Conservation (phyloP, 2,888 invertebrate species). For the Ethmia dodecea region DNA sequence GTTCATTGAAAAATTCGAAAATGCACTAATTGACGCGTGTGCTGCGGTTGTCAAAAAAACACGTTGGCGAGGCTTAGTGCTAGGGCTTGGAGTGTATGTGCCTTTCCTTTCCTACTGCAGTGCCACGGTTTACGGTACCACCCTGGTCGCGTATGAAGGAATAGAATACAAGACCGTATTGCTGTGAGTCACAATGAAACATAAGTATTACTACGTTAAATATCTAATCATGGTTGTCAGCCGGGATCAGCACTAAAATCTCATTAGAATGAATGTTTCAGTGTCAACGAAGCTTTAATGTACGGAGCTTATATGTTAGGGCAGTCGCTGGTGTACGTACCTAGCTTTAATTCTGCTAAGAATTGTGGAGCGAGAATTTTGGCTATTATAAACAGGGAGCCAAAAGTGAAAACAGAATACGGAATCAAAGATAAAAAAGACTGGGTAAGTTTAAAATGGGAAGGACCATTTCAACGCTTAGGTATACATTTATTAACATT, state of each 20-base stretch:
- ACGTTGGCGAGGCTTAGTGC: slow-evolving; percentile 82
- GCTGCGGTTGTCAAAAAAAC: slow-evolving; percentile 75
- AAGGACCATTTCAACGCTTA: background rate
- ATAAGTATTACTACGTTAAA: too few relatives aligned
- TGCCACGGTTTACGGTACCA: slow-evolving; percentile 83
- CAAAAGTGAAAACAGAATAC: slow-evolving; percentile 48
- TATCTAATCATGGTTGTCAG: too few relatives aligned
- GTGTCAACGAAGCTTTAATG: slow-evolving; percentile 85
- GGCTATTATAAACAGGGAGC: slow-evolving; percentile 46
- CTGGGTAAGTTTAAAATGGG: slow-evolving; percentile 40
- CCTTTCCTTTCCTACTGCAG: slow-evolving; percentile 84
- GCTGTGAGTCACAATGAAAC: slow-evolving; percentile 75
- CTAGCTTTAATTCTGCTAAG: slow-evolving; percentile 85
- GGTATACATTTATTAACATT: background rate
- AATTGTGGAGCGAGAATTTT: slow-evolving; percentile 55
- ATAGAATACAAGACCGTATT: slow-evolving; percentile 81
- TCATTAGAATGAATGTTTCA: slow-evolving; percentile 36
- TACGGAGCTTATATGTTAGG: slow-evolving; percentile 89
- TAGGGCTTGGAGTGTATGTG: slow-evolving; percentile 82
- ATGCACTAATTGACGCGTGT: slow-evolving; percentile 66
- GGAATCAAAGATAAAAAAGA: slow-evolving; percentile 48
- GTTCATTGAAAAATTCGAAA: slow-evolving; percentile 75
- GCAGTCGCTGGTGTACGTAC: slow-evolving; percentile 86
- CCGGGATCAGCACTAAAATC: too few relatives aligned
- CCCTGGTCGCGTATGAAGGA: slow-evolving; percentile 78